These are phyloP conservation scores for Philypnodon macrostomus DNA, from an alignment of 2,797 vertebrate species.

Conservation along the genomic window DNA sequence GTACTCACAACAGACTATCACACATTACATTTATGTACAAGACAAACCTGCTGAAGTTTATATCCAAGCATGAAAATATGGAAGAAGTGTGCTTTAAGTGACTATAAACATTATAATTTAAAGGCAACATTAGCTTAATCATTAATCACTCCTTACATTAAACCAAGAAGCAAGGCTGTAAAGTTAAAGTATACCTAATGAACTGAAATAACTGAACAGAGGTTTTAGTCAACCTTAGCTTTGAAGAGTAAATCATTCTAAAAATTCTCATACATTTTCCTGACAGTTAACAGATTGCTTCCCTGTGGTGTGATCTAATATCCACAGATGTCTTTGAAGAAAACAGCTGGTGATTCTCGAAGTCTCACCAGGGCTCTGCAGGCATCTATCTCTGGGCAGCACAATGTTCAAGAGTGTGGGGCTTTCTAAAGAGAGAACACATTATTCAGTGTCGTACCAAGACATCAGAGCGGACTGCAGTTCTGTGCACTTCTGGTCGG, in stretches of 20 bases:
- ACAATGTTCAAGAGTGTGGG: not conserved
- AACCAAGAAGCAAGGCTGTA: too few relatives aligned
- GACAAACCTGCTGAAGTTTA: too few relatives aligned
- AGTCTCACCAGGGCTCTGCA: not conserved
- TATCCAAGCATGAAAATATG: too few relatives aligned
- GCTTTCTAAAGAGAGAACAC: not conserved
- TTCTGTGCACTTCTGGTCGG: constrained; percentile 75
- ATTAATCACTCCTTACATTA: too few relatives aligned
- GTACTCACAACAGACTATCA: too few relatives aligned
- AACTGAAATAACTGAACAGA: not conserved
- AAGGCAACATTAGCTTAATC: too few relatives aligned
- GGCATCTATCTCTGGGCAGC: constrained; percentile 3
- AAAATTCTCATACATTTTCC: constrained; percentile 11
- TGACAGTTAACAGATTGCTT: constrained; percentile 10
- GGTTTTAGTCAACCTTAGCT: not conserved
- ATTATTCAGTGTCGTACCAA: constrained; percentile 80
- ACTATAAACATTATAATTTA: too few relatives aligned
- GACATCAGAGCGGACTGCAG: constrained; percentile 83
- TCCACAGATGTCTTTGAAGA: constrained; percentile 11
- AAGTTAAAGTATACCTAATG: too few relatives aligned
- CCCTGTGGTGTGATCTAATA: constrained; percentile 22
- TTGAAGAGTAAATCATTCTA: constrained; percentile 1
- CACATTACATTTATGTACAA: too few relatives aligned
- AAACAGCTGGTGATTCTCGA: constrained; percentile 32
- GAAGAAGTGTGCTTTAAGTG: too few relatives aligned